Evolutionary conservation across 2,888 invertebrate genomes (phyloP).

Genomic region (Erynnis tages): DNA sequence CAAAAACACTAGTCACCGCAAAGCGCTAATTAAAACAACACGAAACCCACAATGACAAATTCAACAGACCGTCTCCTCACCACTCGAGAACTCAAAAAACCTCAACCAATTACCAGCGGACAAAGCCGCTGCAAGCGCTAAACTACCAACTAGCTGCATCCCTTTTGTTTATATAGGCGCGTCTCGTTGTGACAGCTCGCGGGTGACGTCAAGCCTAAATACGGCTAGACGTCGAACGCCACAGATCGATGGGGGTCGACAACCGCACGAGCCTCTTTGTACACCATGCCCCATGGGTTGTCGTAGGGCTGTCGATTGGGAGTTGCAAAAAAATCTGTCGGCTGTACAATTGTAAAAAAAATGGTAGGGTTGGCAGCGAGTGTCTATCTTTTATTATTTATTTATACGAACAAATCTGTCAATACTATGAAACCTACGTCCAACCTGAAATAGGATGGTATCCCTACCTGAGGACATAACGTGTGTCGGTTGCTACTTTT

Average conservation of each 20-base stretch:
- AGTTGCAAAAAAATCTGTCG: background rate
- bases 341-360: too few relatives aligned
- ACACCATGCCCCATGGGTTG: slow-evolving; percentile 2
- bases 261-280: slow-evolving; percentile 19
- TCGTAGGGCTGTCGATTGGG: slow-evolving; percentile 7
- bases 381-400: too few relatives aligned
- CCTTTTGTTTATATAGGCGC: background rate
- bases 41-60: background rate
- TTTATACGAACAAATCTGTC: too few relatives aligned
- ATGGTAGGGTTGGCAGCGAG: too few relatives aligned
- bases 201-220: slow-evolving; percentile 22
- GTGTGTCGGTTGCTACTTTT: too few relatives aligned
- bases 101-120: slow-evolving; percentile 15
- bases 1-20: background rate
- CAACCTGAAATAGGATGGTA: too few relatives aligned
- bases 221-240: slow-evolving; percentile 24
- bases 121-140: background rate
- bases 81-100: slow-evolving; percentile 17
- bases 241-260: slow-evolving; percentile 27
- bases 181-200: too few relatives aligned
- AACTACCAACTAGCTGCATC: background rate
- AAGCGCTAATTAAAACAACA: background rate
- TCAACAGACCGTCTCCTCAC: background rate
- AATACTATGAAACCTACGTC: too few relatives aligned
- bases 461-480: too few relatives aligned